Base-by-base conservation (phyloP, 2,113 vertebrate genomes). In the Takifugu flavidus region DNA sequence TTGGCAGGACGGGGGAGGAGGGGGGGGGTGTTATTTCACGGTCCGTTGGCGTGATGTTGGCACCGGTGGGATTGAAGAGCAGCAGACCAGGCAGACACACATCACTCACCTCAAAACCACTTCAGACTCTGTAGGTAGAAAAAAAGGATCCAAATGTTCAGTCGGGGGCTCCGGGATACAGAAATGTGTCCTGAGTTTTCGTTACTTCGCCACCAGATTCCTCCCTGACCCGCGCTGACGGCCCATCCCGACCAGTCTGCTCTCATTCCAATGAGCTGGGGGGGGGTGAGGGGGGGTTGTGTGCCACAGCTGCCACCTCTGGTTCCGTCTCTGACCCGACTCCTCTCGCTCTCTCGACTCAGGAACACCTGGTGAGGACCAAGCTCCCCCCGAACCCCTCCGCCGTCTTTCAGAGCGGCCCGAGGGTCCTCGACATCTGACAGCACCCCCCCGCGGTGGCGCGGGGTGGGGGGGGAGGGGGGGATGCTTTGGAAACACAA, bases 381-480 rank as follows among this genome's bases (percentile, higher is more conserved):
- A 96, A 94, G 82, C 91, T 93, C 63, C 83, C 94, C 5, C 93
- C 93, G 5, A 98, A 98, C 66, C 92, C 95, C 44, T 97, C 95
- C 15, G 96, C 96, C 2, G 91, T 98, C 80, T 98, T 97, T 86
- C 95, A 98, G 86, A 91, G 93, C 0, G 89, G 94, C 0, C 91
- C 92, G 1, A 88, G 90, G 80, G 93, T 94, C 83, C 94, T 95
- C 89, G 92, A 94, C 15, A 91, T 94, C 85, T 96, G 92, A 97
- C 39, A 2, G 54, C 13, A 6, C 44, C 44, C 4, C 44, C 15
- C 13, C 44, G 15, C 42, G 55, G 57, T 39, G 47, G 5, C 65
- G 62, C 58, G 47, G 55, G 47, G 12, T 28, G 15, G 49, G 62
- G 56, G 53, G 59, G 59, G 62, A 67, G 64, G 61, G 74, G 52